Conservation (phyloP, 1,140 invertebrate species). For the Pomacea maculata region DNA sequence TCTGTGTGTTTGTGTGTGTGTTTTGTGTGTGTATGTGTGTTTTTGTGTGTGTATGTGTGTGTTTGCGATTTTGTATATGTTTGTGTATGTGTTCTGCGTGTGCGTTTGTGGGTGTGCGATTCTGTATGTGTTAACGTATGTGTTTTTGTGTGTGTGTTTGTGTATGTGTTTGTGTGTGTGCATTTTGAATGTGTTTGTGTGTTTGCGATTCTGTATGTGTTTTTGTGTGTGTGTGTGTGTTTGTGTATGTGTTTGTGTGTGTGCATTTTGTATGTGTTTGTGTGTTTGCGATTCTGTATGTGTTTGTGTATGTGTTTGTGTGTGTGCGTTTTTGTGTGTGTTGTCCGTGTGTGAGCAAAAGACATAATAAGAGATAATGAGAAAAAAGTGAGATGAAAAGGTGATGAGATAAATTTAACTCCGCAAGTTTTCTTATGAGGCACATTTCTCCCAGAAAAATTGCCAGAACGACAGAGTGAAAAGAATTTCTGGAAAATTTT, state of each 20-base stretch:
- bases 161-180: no score
- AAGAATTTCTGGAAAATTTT: no score
- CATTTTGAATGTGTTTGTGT: constrained; percentile 12
- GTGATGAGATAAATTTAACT: no score
- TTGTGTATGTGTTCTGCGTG: background rate
- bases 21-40: background rate
- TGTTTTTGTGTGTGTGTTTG: background rate
- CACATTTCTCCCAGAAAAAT: no score
- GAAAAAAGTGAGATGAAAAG: no score
- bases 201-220: no score
- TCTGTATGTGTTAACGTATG: background rate
- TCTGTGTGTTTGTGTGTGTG: no score
- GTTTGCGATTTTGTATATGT: background rate
- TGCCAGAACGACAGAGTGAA: no score
- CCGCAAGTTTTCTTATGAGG: no score
- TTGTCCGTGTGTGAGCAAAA: background rate
- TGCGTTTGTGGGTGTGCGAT: background rate
- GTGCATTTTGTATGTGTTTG: no score
- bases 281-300: background rate
- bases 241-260: background rate
- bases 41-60: background rate
- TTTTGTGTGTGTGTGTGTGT: background rate
- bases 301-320: constrained; percentile 2
- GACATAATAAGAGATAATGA: no score
- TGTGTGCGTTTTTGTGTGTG: constrained; percentile 10